These are phyloP conservation scores for Ibidorhyncha struthersii DNA, from an alignment of 2,113 vertebrate species.

Conservation along the genomic window DNA sequence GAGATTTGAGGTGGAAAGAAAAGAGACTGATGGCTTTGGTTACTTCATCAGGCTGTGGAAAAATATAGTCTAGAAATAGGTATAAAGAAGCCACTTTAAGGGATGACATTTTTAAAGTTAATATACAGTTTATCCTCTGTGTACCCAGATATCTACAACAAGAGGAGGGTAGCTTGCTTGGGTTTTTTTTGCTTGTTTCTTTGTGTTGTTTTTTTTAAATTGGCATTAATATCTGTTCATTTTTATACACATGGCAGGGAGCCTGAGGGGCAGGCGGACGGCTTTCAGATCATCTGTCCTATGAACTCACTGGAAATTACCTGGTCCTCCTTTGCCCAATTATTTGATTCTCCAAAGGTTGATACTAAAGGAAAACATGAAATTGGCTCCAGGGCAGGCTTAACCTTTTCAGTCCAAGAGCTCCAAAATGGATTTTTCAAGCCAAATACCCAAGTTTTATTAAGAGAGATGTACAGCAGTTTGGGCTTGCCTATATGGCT, in stretches of 20 bases:
- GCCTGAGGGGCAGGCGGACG: not conserved
- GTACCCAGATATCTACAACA: not conserved
- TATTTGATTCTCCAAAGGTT: slow-evolving; percentile 21
- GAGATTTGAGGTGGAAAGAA: not conserved
- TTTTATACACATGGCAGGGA: not conserved
- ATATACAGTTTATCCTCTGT: not conserved
- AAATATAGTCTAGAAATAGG: not conserved
- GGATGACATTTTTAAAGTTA: not conserved
- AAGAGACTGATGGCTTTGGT: not conserved
- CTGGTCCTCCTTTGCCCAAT: not conserved
- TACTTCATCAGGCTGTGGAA: not conserved
- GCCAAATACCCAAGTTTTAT: not conserved
- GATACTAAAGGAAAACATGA: not conserved
- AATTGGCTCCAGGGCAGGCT: slow-evolving; percentile 3
- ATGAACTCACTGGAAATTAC: slow-evolving; percentile 30
- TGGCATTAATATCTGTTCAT: not conserved
- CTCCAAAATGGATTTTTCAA: slow-evolving; percentile 16
- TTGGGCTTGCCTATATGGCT: not conserved
- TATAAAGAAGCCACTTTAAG: not conserved
- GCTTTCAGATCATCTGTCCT: slow-evolving; percentile 9
- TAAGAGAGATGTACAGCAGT: not conserved
- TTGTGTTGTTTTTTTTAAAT: not conserved
- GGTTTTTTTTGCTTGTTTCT: not conserved
- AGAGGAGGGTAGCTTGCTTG: not conserved
- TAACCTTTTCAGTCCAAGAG: slow-evolving; percentile 8